Evolutionary conservation across 1,140 invertebrate genomes (phyloP), one percentile per base, ranked within the genome.

Genomic region (Eumaeus atala): DNA sequence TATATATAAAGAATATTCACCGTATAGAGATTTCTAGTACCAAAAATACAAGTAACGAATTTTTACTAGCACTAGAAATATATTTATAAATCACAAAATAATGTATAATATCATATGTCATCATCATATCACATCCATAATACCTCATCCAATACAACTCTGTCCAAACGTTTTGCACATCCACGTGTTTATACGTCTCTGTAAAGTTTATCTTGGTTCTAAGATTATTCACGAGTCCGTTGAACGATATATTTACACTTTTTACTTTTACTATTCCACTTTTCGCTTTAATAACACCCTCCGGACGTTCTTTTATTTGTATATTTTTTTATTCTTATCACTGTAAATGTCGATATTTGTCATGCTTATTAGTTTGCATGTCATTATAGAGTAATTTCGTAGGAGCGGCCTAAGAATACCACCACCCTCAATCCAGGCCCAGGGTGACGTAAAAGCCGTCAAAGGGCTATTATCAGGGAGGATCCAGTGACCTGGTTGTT

Each of bases 211-310:
- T 81, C 71, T 72, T 51, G 42, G 63, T 56, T 68, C 67, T 69
- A 66, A 75, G 68, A 79, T 80, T 77, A 83, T 78, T 79, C 74
- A 78, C 72, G 66, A 66, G 71, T 63, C 60, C 74, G 80, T 68
- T 81, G 77, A 84, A 65, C 76, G 77, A 84, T 81, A 84, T 84
- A 81, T 79, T 75, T 72, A 76, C 66, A 69, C 67, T 69, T 71
- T 72, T 74, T 77, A 74, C 70, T 70, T 73, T 66, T 68, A 69
- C 72, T 59, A 71, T 69, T 66, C 53, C 61, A 58, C 64, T 73
- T 68, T 74, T 74, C 67, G 61, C 66, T 66, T 54, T 60, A 64
- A 64, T 61, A 65, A 67, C 61, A 67, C 61, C 64, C 64, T 64
- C 61, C 58, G 63, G 52, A 61, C 64, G 59, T 65, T 49, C 67